These are phyloP conservation scores for Thunnus albacares DNA, from an alignment of 2,797 vertebrate species.

Conservation along the genomic window DNA sequence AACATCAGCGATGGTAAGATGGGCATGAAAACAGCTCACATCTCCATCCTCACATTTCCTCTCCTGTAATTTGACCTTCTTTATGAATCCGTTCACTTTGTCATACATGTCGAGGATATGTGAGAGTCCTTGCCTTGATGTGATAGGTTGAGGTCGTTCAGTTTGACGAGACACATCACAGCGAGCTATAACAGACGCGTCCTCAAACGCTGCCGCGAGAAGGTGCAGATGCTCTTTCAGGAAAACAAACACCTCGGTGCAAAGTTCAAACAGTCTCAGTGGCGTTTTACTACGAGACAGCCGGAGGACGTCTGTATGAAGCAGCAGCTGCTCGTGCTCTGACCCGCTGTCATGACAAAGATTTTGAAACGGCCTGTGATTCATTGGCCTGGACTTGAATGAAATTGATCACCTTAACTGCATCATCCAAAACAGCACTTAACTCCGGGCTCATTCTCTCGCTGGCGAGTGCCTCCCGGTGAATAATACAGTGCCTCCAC, in stretches of 20 bases:
- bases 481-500: background rate
- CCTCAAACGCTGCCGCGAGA: slow-evolving; percentile 22
- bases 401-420: slow-evolving; percentile 14
- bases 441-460: background rate
- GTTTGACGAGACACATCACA: slow-evolving; percentile 32
- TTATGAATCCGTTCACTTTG: slow-evolving; percentile 31
- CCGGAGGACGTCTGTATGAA: slow-evolving; percentile 15
- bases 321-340: slow-evolving; percentile 18
- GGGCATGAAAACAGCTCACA: slow-evolving; percentile 5
- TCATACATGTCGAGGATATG: slow-evolving; percentile 18
- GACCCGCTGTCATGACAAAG: background rate
- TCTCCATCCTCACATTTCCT: slow-evolving; percentile 43
- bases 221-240: slow-evolving; percentile 18
- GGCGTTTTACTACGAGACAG: slow-evolving; percentile 23
- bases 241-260: slow-evolving; percentile 1
- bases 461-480: too few relatives aligned
- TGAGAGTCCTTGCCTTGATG: slow-evolving; percentile 26
- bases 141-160: slow-evolving; percentile 18
- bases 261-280: slow-evolving; percentile 17
- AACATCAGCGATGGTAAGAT: background rate
- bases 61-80: slow-evolving; percentile 27
- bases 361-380: slow-evolving; percentile 4
- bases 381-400: slow-evolving; percentile 22
- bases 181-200: background rate
- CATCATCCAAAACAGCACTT: slow-evolving; percentile 11